Conservation (phyloP, 2,113 vertebrate species). For the Ifrita kowaldi region DNA sequence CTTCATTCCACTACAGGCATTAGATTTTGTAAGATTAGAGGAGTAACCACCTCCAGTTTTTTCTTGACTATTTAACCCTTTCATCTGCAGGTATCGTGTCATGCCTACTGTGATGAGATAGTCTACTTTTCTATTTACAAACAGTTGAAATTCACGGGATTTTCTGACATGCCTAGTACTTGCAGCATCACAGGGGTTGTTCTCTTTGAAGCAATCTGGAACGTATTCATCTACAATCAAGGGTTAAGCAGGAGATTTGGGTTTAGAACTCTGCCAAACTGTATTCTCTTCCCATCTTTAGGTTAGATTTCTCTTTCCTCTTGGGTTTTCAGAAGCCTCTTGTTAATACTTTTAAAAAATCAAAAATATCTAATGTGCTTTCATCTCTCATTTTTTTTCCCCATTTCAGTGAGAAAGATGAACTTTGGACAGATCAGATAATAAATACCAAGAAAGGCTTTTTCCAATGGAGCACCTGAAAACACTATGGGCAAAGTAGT, state of each 20-base stretch:
- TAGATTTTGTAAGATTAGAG: not conserved
- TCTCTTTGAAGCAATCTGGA: constrained; percentile 35
- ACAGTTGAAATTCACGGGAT: not conserved
- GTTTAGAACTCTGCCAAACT: not conserved
- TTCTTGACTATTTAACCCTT: not conserved
- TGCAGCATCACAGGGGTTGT: not conserved
- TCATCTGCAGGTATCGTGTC: not conserved
- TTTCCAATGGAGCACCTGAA: not conserved
- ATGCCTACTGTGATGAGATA: not conserved
- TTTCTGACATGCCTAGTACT: not conserved
- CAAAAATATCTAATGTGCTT: constrained; percentile 20
- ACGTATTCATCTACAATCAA: not conserved
- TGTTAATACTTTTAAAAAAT: constrained; percentile 36
- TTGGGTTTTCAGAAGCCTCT: constrained; percentile 34
- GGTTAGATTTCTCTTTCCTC: not conserved
- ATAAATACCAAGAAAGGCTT: constrained; percentile 26
- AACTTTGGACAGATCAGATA: constrained; percentile 39
- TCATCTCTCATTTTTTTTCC: not conserved
- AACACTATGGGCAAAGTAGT: constrained; percentile 20
- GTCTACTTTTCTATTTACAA: not conserved
- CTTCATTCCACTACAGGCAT: not conserved
- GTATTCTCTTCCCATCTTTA: not conserved
- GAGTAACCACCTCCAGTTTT: not conserved
- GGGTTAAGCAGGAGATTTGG: not conserved
- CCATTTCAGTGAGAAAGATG: constrained; percentile 10